A percentile compares a stretch with the other conserved stretches of the same genome.
phyloP scores from a whole-genome alignment of 2,113 vertebrate genomes.

The Seriola rivoliana region DNA sequence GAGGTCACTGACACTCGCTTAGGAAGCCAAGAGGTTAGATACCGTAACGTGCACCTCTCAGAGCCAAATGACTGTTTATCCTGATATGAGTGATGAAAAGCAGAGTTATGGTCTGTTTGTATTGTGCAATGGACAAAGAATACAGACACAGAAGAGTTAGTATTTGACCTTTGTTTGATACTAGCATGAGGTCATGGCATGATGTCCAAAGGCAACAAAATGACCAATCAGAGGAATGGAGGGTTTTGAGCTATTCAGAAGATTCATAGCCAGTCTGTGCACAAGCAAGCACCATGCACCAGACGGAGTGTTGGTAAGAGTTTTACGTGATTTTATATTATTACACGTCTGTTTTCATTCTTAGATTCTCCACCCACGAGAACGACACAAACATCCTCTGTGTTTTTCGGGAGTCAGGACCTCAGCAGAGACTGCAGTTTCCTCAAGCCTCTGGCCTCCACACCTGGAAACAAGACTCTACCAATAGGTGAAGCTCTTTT shows the following conservation, averaged over 20 bases:
- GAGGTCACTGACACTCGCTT: conserved; percentile 3
- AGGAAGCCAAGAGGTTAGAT: neutral
- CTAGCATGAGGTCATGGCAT: neutral
- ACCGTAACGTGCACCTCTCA: neutral
- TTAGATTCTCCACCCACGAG: conserved; percentile 91
- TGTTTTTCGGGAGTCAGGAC: conserved; percentile 91
- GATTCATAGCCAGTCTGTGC: neutral
- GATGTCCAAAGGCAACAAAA: neutral
- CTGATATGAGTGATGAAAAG: conserved; percentile 9
- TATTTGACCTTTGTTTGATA: conserved; percentile 22
- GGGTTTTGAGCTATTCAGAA: neutral
- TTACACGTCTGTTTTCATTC: conserved; percentile 37
- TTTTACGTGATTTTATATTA: neutral
- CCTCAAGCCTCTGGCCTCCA: conserved; percentile 91
- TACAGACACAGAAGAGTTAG: neutral
- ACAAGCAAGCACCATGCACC: neutral
- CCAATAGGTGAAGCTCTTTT: conserved; percentile 86
- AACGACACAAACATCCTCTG: conserved; percentile 85
- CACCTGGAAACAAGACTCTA: conserved; percentile 90
- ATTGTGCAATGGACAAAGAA: conserved; percentile 10
- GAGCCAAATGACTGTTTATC: neutral
- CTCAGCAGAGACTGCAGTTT: conserved; percentile 86
- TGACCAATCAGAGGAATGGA: neutral
- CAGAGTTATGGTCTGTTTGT: conserved; percentile 17
- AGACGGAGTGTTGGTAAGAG: neutral